Percentiles rank a stretch among this genome's conserved stretches.
Conservation (phyloP, 2,888 invertebrate genomes). For the Spicauda simplicius region DNA sequence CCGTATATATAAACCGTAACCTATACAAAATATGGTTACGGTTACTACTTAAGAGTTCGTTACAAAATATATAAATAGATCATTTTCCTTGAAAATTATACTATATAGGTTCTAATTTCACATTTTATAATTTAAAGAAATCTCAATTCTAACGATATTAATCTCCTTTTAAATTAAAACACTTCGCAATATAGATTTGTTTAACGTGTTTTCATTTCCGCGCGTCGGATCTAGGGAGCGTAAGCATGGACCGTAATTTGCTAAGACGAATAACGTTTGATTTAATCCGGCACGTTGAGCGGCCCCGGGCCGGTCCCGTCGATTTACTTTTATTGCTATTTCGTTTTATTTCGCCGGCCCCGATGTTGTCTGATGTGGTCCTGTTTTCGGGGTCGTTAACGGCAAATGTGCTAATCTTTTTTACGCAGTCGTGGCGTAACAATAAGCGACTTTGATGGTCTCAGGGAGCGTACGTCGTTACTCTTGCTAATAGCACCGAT, state of each 20-base stretch:
- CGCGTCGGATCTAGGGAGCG: slow-evolving; percentile 65
- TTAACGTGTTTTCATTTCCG: slow-evolving; percentile 65
- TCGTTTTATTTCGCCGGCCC: slow-evolving; percentile 73
- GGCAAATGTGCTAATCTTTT: slow-evolving; percentile 81
- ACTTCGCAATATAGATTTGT: slow-evolving; percentile 51
- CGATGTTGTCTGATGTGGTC: slow-evolving; percentile 68
- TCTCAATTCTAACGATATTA: neutral
- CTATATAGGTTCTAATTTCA: too few species aligned
- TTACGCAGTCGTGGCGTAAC: slow-evolving; percentile 64
- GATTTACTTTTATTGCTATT: slow-evolving; percentile 83
- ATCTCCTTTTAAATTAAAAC: slow-evolving; percentile 6
- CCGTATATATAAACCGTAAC: too few species aligned
- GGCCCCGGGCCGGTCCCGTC: slow-evolving; percentile 65
- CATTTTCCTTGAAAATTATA: too few species aligned
- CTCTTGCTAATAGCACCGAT: slow-evolving; percentile 66
- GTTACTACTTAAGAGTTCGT: too few species aligned
- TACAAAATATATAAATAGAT: too few species aligned
- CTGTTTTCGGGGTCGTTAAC: slow-evolving; percentile 82
- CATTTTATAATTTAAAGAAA: too few species aligned
- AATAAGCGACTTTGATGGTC: slow-evolving; percentile 66
- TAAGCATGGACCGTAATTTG: slow-evolving; percentile 80
- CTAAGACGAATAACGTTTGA: slow-evolving; percentile 83
- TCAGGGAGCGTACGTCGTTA: slow-evolving; percentile 58
- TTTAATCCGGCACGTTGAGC: slow-evolving; percentile 79
- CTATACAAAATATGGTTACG: too few species aligned